Percentiles rank a stretch among this genome's conserved stretches.
Conservation (phyloP, 1,140 invertebrate genomes). For the Euura saliciscinereae region DNA sequence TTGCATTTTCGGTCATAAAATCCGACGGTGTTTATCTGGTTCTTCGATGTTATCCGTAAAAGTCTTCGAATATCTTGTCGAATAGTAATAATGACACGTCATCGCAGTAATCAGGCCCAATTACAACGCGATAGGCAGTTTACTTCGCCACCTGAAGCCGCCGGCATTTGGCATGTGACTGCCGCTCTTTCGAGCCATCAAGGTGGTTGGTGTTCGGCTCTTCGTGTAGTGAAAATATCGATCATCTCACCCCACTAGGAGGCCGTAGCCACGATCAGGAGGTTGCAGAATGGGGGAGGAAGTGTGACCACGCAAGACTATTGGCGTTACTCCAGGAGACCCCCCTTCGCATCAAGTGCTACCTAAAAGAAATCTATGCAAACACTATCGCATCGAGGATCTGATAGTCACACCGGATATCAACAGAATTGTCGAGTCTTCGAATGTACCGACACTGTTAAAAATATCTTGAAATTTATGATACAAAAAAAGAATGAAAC, state of each 20-base stretch:
- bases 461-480: neutral
- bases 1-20: neutral
- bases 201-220: neutral
- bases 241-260: neutral
- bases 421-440: neutral
- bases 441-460: neutral
- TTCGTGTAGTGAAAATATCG: neutral
- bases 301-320: conserved; percentile 5
- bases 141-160: neutral
- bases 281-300: neutral
- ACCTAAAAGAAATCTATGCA: neutral
- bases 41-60: neutral
- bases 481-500: neutral
- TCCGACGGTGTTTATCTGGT: neutral
- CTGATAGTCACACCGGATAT: neutral
- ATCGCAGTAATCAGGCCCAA: neutral
- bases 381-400: neutral
- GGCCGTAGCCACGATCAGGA: neutral
- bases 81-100: neutral
- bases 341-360: neutral
- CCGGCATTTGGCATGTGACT: neutral
- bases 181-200: neutral
- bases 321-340: neutral
- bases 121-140: neutral
- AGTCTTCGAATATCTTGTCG: neutral